phyloP scores from a whole-genome alignment of 2,797 vertebrate species.

The Dipus sagitta region DNA sequence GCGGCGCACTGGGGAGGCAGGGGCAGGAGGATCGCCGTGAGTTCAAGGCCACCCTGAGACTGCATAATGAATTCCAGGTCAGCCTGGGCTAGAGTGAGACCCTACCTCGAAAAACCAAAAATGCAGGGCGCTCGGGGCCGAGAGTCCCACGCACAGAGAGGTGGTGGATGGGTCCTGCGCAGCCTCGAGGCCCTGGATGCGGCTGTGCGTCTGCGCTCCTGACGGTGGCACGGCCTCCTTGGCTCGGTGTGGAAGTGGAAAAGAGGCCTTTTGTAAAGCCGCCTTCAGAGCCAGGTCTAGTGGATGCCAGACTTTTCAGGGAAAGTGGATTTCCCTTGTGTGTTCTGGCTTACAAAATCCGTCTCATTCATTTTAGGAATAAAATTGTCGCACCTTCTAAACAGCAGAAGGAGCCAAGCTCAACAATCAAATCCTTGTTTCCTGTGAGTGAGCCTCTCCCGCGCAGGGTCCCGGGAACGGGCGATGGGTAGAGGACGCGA shows the following conservation, averaged over 20 bases:
- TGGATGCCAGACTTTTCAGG: constrained; percentile 86
- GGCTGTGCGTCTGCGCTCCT: no score
- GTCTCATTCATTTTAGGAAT: constrained; percentile 85
- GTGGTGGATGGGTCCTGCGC: no score
- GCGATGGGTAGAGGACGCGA: constrained; percentile 57
- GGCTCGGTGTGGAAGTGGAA: constrained; percentile 81
- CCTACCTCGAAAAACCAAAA: no score
- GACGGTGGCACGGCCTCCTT: neutral
- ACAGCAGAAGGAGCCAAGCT: constrained; percentile 81
- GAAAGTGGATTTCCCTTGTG: constrained; percentile 88
- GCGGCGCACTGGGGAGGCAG: neutral
- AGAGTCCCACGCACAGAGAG: no score
- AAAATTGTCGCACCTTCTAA: constrained; percentile 86
- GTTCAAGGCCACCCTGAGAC: no score
- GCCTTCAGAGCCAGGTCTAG: constrained; percentile 78
- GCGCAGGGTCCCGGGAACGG: constrained; percentile 65
- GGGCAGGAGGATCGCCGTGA: no score
- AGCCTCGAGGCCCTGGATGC: no score
- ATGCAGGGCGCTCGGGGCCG: no score
- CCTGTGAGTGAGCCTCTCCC: constrained; percentile 71
- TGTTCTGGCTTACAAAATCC: constrained; percentile 85
- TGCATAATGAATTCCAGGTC: no score
- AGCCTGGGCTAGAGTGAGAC: no score
- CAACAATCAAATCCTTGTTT: constrained; percentile 82
- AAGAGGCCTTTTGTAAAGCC: constrained; percentile 83